Base-by-base conservation (phyloP, 1,140 invertebrate species). In the Reticulitermes speratus region DNA sequence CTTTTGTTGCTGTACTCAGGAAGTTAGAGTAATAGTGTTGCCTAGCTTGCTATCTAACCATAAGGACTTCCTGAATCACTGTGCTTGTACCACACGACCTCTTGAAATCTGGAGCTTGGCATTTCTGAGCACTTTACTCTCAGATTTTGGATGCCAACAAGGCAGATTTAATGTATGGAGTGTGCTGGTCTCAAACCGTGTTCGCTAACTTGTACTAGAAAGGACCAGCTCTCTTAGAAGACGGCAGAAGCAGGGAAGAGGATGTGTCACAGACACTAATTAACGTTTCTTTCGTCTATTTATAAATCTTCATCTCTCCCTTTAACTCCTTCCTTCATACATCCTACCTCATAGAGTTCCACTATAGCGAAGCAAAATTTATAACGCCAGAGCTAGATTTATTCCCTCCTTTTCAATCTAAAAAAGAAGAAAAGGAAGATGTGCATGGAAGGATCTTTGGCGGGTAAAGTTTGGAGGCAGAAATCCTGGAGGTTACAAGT, bases 191-290 rank as follows among this genome's bases (percentile, higher is more conserved):
- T 55, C 52, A 55, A 19, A 21, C 19, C 65, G n/a, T 30, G 0
- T 30, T 30, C 65, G 7, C n/a, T 75, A 75, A 75, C 65, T 75
- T 55, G n/a, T 8, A 14, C 30, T 9, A 75, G 3, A 75, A 25
- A 30, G 65, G n/a, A 65, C 59, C 59, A 0, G 11, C 16, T 30
- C 6, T 75, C 65, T 75, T 55, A 5, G 14, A 55, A 55, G 19
- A 55, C 3, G 14, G 52, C 19, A 55, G 52, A 55, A 55, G 65
- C 25, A 11, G 55, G 55, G 55, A 23, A 30, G 19, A 16, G 1
- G 65, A 65, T 14, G n/a, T 75, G 65, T 75, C 65, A 16, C 25
- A 75, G 65, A 75, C 65, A 75, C 65, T 75, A 75, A 75, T 75
- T 75, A 30, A 75, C 30, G 65, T 75, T 30, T 75, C 65, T 75